Conservation (phyloP, 1,140 invertebrate species). For the Prorops nasuta region DNA sequence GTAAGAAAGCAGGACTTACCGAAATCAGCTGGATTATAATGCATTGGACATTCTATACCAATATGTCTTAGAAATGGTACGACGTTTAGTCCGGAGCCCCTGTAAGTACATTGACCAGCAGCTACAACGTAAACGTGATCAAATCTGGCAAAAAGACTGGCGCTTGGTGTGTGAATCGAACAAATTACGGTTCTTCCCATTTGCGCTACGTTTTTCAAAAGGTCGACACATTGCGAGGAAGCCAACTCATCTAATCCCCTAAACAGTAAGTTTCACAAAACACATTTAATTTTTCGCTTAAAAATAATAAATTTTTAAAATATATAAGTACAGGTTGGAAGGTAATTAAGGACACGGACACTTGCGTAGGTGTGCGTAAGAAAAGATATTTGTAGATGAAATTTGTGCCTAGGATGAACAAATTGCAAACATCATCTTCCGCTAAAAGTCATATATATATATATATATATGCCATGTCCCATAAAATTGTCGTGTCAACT, state of each 20-base stretch:
- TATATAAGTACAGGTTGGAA: no score
- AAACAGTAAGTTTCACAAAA: slow-evolving; percentile 19
- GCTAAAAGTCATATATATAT: no score
- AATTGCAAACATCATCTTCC: no score
- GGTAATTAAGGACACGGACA: no score
- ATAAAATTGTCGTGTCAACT: no score
- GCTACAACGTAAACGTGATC: slow-evolving; percentile 76
- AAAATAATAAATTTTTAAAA: slow-evolving; percentile 10
- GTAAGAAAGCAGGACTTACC: slow-evolving; percentile 63
- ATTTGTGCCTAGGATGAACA: no score
- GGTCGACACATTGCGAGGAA: slow-evolving; percentile 71
- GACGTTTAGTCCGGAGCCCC: slow-evolving; percentile 65
- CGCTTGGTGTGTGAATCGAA: slow-evolving; percentile 89
- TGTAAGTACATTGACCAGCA: slow-evolving; percentile 73
- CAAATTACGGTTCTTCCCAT: slow-evolving; percentile 82
- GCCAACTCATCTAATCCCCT: slow-evolving; percentile 78
- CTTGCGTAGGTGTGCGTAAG: no score
- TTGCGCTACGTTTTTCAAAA: slow-evolving; percentile 74
- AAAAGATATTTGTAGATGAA: no score
- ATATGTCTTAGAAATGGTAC: slow-evolving; percentile 68
- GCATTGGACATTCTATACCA: slow-evolving; percentile 69
- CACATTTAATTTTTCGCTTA: slow-evolving; percentile 12
- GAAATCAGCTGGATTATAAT: slow-evolving; percentile 83
- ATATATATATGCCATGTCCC: no score
- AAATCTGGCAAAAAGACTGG: slow-evolving; percentile 73